These are phyloP conservation scores for Argyresthia albistria DNA, from an alignment of 2,888 invertebrate species.

Conservation along the genomic window DNA sequence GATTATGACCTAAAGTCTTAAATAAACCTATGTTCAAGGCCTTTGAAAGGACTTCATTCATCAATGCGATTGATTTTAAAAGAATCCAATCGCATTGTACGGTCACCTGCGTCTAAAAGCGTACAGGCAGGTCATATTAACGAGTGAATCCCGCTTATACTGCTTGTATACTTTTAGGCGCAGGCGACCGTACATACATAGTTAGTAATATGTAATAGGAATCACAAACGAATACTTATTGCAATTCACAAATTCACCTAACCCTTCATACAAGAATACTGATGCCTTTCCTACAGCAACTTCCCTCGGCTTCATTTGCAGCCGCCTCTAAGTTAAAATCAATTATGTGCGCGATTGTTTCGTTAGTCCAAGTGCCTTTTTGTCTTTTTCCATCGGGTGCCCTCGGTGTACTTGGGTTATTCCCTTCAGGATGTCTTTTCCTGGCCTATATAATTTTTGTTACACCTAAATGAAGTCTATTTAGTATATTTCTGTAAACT, in stretches of 20 bases:
- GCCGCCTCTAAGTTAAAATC: slow-evolving; percentile 60
- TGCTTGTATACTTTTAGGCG: too few species aligned
- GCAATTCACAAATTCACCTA: neutral
- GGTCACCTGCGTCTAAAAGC: too few species aligned
- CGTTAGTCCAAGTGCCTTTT: slow-evolving; percentile 63
- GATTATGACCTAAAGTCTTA: too few species aligned
- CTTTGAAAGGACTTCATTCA: too few species aligned
- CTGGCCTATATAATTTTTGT: neutral
- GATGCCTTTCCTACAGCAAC: neutral
- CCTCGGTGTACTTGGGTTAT: neutral
- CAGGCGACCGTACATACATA: too few species aligned
- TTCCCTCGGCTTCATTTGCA: slow-evolving; percentile 49
- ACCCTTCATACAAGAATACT: neutral
- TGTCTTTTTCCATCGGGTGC: slow-evolving; percentile 17
- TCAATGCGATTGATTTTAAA: too few species aligned
- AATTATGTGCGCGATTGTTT: slow-evolving; percentile 69
- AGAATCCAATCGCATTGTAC: too few species aligned
- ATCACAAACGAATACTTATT: neutral
- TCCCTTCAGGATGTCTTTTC: neutral
- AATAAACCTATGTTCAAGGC: too few species aligned
- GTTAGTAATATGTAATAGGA: too few species aligned
- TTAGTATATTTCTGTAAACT: too few species aligned
- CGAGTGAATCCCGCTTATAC: too few species aligned
- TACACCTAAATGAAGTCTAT: neutral
- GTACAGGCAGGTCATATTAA: too few species aligned